These are phyloP conservation scores for Candoia aspera DNA, from an alignment of 2,113 vertebrate species.

Conservation along the genomic window DNA sequence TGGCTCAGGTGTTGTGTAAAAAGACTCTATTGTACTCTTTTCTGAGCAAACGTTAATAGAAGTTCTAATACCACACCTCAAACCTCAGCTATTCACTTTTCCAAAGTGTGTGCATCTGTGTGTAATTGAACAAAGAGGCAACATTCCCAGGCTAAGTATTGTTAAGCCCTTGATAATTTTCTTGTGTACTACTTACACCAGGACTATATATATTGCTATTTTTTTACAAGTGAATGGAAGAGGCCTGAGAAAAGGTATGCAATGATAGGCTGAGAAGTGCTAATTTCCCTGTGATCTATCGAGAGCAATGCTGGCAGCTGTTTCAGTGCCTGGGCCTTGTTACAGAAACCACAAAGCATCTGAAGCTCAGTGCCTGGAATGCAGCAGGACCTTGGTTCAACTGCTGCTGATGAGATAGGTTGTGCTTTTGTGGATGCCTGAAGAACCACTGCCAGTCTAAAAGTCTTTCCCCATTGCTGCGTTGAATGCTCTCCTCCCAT, in stretches of 20 bases:
- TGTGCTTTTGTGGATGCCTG: not conserved
- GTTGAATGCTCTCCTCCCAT: not conserved
- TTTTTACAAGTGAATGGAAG: not conserved
- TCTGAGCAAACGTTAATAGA: conserved; percentile 4
- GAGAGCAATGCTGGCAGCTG: not conserved
- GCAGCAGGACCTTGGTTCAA: not conserved
- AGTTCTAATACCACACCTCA: conserved; percentile 36
- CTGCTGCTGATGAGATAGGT: not conserved
- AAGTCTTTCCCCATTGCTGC: not conserved
- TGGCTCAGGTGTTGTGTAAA: conserved; percentile 48
- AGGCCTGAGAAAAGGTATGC: conserved; percentile 33
- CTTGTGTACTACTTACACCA: not conserved
- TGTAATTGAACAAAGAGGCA: conserved; percentile 42
- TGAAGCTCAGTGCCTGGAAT: not conserved
- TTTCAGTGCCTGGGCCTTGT: not conserved
- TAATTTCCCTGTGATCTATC: not conserved
- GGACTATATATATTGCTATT: not conserved
- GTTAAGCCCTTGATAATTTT: conserved; percentile 30
- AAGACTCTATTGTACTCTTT: conserved; percentile 33
- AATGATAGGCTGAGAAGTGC: not conserved
- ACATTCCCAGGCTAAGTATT: conserved; percentile 55
- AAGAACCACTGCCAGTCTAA: not conserved
- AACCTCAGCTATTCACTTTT: conserved; percentile 19
- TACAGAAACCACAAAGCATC: not conserved
- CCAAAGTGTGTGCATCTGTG: not conserved